Evolutionary conservation across 2,113 vertebrate genomes (phyloP).

Genomic region (Hippopotamus amphibius): DNA sequence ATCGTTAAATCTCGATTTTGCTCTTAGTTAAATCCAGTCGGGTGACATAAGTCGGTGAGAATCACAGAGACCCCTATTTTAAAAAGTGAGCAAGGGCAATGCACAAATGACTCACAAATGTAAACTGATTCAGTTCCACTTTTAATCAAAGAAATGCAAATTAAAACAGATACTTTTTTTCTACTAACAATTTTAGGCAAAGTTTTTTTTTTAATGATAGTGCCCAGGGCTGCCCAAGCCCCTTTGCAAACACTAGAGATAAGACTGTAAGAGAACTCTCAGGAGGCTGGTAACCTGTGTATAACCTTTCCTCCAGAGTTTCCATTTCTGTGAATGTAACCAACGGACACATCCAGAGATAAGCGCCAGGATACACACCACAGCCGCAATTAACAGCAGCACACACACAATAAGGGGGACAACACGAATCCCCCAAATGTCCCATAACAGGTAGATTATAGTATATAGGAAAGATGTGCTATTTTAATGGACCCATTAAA

Average conservation of each 20-base stretch:
- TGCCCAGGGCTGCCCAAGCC: neutral
- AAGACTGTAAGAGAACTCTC: neutral
- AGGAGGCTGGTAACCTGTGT: neutral
- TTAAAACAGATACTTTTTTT: neutral
- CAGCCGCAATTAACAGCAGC: too few species aligned
- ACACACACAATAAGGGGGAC: neutral
- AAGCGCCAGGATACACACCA: neutral
- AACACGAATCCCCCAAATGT: neutral
- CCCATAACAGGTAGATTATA: neutral
- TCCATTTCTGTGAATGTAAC: neutral
- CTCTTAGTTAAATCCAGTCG: conserved; percentile 58
- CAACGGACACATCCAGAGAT: neutral
- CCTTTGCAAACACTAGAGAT: neutral
- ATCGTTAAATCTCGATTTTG: conserved; percentile 44
- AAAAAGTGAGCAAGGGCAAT: neutral
- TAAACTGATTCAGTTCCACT: neutral
- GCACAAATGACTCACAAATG: neutral
- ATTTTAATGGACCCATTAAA: neutral
- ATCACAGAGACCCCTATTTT: neutral
- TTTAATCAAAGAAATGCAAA: neutral
- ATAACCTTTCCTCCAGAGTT: neutral
- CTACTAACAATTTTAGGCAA: neutral
- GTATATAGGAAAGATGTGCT: neutral
- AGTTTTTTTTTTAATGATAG: neutral
- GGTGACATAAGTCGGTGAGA: neutral